These are phyloP conservation scores for Piliocolobus tephrosceles DNA, from an alignment of 2,113 vertebrate genomes.

Conservation along the genomic window DNA sequence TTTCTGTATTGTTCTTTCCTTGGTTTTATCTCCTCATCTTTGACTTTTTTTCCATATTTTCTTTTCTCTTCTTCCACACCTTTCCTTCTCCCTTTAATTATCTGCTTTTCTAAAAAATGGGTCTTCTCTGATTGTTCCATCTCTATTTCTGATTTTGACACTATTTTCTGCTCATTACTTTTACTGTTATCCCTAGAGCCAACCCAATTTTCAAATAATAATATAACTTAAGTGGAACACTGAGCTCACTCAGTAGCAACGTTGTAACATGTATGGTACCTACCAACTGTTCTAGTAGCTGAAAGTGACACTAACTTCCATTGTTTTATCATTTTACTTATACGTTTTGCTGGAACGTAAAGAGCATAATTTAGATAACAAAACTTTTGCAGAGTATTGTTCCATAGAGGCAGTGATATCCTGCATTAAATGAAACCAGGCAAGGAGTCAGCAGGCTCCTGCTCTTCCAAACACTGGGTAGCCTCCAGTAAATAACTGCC, in stretches of 20 bases:
- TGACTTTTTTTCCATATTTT: neutral
- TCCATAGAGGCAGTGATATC: conserved; percentile 7
- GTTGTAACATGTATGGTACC: neutral
- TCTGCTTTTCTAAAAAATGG: neutral
- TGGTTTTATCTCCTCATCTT: neutral
- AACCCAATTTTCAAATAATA: neutral
- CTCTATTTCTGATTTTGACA: neutral
- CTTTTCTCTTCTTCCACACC: neutral
- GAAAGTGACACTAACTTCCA: neutral
- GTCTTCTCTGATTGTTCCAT: neutral
- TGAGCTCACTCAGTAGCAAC: neutral
- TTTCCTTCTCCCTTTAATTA: neutral
- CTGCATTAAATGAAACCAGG: conserved; percentile 3
- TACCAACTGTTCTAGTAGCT: neutral
- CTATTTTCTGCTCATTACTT: neutral
- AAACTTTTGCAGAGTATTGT: conserved; percentile 37
- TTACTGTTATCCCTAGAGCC: neutral
- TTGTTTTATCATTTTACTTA: conserved; percentile 35
- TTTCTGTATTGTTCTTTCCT: neutral
- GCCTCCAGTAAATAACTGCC: neutral
- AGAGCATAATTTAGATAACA: conserved; percentile 8
- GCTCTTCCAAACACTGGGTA: neutral
- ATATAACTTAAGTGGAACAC: neutral
- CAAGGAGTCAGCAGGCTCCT: neutral
- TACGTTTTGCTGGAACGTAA: neutral